Evolutionary conservation across 2,797 vertebrate genomes (phyloP).

Genomic region (Falco concolor): DNA sequence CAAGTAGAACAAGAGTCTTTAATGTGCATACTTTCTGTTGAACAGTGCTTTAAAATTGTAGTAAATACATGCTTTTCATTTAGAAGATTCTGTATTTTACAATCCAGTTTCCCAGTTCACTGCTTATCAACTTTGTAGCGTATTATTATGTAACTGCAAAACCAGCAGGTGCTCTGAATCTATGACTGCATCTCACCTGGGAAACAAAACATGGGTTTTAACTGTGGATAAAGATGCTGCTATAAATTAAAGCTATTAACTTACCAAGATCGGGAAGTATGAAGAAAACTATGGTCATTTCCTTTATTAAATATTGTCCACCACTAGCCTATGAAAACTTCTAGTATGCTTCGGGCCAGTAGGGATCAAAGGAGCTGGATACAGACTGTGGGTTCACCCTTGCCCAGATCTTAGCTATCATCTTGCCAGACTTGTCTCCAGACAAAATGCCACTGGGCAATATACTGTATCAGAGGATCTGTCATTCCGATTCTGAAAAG

Average conservation of each 20-base stretch:
- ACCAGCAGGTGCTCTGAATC: background rate
- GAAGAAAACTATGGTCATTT: background rate
- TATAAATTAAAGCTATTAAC: background rate
- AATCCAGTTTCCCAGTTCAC: background rate
- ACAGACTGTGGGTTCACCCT: background rate
- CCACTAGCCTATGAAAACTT: background rate
- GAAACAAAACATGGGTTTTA: background rate
- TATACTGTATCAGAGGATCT: background rate
- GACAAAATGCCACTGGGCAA: background rate
- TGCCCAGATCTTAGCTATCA: background rate
- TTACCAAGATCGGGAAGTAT: background rate
- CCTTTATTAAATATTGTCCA: background rate
- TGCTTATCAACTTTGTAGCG: background rate
- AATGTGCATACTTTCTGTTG: background rate
- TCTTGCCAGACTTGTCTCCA: background rate
- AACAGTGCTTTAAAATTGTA: background rate
- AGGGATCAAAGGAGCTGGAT: background rate
- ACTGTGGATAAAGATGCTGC: background rate
- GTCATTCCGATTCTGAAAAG: background rate
- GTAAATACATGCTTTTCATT: background rate
- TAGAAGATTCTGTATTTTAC: background rate
- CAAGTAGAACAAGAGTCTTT: background rate
- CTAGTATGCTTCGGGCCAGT: background rate
- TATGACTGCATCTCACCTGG: background rate
- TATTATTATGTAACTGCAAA: background rate